Evolutionary conservation across 2,797 vertebrate species (phyloP), one percentile per base, ranked within the genome.

Genomic region (Molothrus aeneus): DNA sequence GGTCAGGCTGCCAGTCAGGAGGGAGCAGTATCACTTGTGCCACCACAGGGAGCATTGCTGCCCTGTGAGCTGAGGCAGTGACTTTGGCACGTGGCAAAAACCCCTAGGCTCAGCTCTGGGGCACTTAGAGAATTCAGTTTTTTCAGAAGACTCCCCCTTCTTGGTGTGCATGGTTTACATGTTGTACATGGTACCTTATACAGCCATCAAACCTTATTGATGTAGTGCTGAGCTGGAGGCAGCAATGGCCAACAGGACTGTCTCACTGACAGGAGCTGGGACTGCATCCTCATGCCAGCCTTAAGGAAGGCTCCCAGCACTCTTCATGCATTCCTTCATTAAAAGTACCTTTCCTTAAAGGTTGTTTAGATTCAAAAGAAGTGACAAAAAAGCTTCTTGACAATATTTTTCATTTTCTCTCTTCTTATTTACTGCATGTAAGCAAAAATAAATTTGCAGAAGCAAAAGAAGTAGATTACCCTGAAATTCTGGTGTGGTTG

Each of bases 31-130:
- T 60, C 68, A 4, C 7, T 11, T 32, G 22, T 56, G 64, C 56
- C 59, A 1, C 68, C 36, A 8, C 38, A 32, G 2, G 0, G 5
- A 32, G 21, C 21, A 0, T 8, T 20, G 21, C 66, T 66, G 40
- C 51, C 50, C 12, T 5, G 17, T 20, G 43, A 54, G 38, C 60
- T 5, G 26, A 17, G 60, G 17, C 31, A 9, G 5, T 11, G 59
- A 8, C 51, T 80, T 45, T 4, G 56, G 31, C 54, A 45, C 2
- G 0, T 4, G 19, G 61, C 79, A 59, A 31, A 42, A 38, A 3
- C 7, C 60, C 29, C 40, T 61, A 42, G 60, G 14, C 40, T 63
- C 40, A 72, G 47, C 26, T 34, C 45, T 29, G 42, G 89, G 75
- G 22, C 60, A 24, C 47, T 19, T 24, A 4, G 1, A 25, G 53